Evolutionary conservation across 2,888 invertebrate species (phyloP), one percentile per base, ranked within the genome.

Genomic region (Adelognathus sp.): DNA sequence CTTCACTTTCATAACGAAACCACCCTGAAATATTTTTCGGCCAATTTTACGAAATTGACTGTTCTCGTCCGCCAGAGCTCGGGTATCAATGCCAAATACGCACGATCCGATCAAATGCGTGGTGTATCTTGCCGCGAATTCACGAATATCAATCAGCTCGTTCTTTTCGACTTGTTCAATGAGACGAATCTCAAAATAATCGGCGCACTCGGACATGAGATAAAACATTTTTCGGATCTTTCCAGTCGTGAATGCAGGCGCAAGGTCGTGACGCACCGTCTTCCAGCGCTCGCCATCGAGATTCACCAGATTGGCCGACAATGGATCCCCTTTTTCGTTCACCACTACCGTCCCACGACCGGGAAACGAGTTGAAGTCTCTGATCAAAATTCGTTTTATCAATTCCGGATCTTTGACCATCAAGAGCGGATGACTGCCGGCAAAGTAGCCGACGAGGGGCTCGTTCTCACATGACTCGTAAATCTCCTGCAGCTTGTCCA

Each of bases 231-330:
- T 87, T 82, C 93, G 94, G 27, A 92, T 92, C 77, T 93, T 92
- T 41, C 91, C 92, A 9, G 89, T 87, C 0, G 93, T 93, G 29
- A 94, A 91, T 1, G 92, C 92, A 0, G 93, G 91, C 1, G 93
- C 92, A 14, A 94, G 81, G 80, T 92, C 92, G 0, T 89, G 86
- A 5, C 94, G 89, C 1, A 92, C 86, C 0, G 85, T 83, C 73
- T 92, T 93, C 93, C 93, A 93, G 61, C 89, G 89, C 87, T 75
- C 93, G 93, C 94, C 94, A 93, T 79, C 91, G 79, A 94, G 93
- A 92, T 54, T 91, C 90, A 89, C 84, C 14, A 91, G 76, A 81
- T 88, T 83, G 0, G 81, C 85, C 1, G 91, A 91, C 2, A 94
- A 82, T 0, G 92, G 92, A 70, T 94, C 94, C 52, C 83, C 79